Conservation (phyloP, 2,113 vertebrate species). For the Dipodomys stephensi region DNA sequence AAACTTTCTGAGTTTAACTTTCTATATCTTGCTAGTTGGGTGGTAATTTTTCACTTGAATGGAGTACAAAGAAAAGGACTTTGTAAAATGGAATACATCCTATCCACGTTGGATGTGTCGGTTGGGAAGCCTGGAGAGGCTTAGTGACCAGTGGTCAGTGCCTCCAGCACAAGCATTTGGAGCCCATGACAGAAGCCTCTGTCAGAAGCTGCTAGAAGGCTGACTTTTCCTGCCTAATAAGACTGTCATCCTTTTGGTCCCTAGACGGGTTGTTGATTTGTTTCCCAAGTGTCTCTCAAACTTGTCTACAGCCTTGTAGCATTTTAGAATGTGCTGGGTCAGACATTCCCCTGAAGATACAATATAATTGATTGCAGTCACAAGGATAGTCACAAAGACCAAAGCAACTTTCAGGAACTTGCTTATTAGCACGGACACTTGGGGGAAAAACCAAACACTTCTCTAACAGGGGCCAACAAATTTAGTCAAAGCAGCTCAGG, state of each 20-base stretch:
- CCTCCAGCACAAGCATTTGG: not conserved
- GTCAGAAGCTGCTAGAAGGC: not conserved
- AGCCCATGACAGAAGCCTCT: not conserved
- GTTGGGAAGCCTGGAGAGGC: not conserved
- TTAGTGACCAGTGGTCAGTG: not conserved
- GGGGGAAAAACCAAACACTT: not conserved
- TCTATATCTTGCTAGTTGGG: not conserved
- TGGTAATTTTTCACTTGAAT: conserved; percentile 29
- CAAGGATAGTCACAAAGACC: conserved; percentile 45
- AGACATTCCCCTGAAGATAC: conserved; percentile 54
- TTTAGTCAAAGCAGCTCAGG: not conserved
- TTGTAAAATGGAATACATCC: not conserved
- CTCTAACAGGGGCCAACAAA: not conserved
- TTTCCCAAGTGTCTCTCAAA: conserved; percentile 50
- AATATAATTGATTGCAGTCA: conserved; percentile 70
- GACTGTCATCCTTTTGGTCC: not conserved
- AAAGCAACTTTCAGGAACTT: conserved; percentile 32
- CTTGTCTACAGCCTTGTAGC: conserved; percentile 1
- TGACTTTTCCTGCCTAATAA: not conserved
- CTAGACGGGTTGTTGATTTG: not conserved
- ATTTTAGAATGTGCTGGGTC: conserved; percentile 35
- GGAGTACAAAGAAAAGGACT: not conserved
- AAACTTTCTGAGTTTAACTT: not conserved
- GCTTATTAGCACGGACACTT: conserved; percentile 53
- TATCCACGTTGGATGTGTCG: no score